A percentile compares a stretch with the other conserved stretches of the same genome.
Conservation (phyloP, 2,888 invertebrate genomes). For the Trypoxylon attenuatum region DNA sequence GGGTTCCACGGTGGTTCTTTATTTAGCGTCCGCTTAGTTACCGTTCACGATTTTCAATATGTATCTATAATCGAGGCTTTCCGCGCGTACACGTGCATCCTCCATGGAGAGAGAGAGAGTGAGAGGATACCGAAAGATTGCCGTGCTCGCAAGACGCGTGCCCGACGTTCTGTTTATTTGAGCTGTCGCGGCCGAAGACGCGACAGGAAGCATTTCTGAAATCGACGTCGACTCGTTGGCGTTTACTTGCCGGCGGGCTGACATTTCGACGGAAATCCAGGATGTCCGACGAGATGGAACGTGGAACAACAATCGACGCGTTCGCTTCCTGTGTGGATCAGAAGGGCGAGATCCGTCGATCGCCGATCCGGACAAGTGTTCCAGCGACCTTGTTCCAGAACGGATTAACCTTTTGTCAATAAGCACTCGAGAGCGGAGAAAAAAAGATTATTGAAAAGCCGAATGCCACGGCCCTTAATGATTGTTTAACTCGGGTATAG, state of each 20-base stretch:
- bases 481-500: conserved; percentile 1
- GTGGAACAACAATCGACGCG: conserved; percentile 49
- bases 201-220: conserved; percentile 54
- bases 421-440: conserved; percentile 30
- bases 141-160: conserved; percentile 1
- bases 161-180: conserved; percentile 68
- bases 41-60: no score
- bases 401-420: no score
- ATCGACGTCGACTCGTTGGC: conserved; percentile 38
- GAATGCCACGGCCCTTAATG: conserved; percentile 16
- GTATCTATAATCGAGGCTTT: no score
- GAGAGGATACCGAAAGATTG: neutral
- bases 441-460: conserved; percentile 1
- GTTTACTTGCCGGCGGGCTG: conserved; percentile 46
- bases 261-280: conserved; percentile 45
- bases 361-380: no score
- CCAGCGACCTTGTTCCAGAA: no score
- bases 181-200: conserved; percentile 59
- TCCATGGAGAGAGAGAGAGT: neutral
- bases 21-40: no score
- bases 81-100: conserved; percentile 9
- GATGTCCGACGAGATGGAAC: conserved; percentile 30
- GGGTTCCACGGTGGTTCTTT: no score
- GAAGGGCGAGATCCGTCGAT: no score
- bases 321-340: no score